Percentiles rank a stretch among this genome's conserved stretches.
Evolutionary conservation across 1,140 invertebrate genomes (phyloP).

Genomic region (Galendromus occidentalis): DNA sequence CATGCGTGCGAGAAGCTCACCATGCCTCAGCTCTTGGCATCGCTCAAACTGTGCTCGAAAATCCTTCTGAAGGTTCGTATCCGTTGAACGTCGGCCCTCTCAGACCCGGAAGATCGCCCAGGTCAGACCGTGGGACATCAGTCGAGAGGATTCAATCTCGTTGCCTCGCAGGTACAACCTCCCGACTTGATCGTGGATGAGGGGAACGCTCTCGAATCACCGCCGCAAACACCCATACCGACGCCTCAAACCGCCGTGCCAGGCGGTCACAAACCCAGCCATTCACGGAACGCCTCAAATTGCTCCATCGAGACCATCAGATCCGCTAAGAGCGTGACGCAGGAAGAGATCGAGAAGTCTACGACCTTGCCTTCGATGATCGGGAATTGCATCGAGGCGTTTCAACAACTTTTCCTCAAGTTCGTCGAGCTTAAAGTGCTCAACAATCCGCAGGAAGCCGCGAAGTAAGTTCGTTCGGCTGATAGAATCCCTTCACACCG

Average conservation of each 20-base stretch:
- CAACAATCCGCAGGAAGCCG: not conserved
- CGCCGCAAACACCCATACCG: conserved; percentile 24
- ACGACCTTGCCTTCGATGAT: conserved; percentile 21
- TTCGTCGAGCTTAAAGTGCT: conserved; percentile 28
- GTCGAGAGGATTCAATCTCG: no score
- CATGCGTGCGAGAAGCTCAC: conserved; percentile 37
- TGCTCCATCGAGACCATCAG: not conserved
- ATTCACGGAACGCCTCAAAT: conserved; percentile 1
- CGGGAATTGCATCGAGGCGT: conserved; percentile 41
- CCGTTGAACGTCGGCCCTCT: no score
- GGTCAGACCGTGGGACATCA: no score
- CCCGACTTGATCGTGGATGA: conserved; percentile 1
- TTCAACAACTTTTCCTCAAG: conserved; percentile 43
- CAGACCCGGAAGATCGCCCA: no score
- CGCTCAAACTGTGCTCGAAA: conserved; percentile 47
- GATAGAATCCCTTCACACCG: no score
- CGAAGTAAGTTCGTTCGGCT: not conserved
- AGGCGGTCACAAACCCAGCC: not conserved
- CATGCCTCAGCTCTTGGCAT: conserved; percentile 40
- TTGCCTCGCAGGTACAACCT: not conserved
- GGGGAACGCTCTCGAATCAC: not conserved
- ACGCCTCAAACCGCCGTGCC: not conserved
- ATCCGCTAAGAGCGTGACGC: conserved; percentile 11
- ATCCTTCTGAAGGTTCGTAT: conserved; percentile 55
- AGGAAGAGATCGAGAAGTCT: conserved; percentile 6